Evolutionary conservation across 2,113 vertebrate genomes (phyloP).

Genomic region (Cyprinus carpio): DNA sequence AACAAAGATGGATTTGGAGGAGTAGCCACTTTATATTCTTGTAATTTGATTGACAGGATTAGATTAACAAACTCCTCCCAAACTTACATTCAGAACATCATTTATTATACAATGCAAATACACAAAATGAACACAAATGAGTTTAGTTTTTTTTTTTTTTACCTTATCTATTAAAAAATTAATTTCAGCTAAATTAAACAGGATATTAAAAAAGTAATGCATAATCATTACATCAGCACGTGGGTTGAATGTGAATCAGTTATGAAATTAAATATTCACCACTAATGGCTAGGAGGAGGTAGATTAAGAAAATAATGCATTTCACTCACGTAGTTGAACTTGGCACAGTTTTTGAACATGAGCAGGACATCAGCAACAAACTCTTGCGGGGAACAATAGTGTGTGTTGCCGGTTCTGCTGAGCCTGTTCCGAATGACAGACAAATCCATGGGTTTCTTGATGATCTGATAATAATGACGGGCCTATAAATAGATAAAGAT

Average conservation of each 20-base stretch:
- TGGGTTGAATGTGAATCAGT: constrained; percentile 4
- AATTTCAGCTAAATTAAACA: constrained; percentile 37
- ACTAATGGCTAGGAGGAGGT: constrained; percentile 8
- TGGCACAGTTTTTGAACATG: constrained; percentile 98
- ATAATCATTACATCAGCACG: constrained; percentile 7
- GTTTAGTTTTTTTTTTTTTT: constrained; percentile 18
- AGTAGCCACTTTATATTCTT: not conserved
- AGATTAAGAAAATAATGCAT: not conserved
- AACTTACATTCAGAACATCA: not conserved
- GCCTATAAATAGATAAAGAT: constrained; percentile 74
- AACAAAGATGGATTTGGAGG: not conserved
- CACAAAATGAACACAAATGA: constrained; percentile 29
- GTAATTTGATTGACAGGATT: constrained; percentile 4
- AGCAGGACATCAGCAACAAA: constrained; percentile 91
- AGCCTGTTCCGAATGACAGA: constrained; percentile 88
- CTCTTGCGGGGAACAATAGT: constrained; percentile 85
- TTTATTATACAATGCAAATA: constrained; percentile 26
- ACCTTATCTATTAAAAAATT: constrained; percentile 6
- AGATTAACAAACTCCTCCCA: not conserved
- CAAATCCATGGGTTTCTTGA: constrained; percentile 98
- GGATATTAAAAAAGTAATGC: constrained; percentile 42
- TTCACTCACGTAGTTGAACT: constrained; percentile 95
- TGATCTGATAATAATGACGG: constrained; percentile 98
- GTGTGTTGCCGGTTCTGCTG: constrained; percentile 79
- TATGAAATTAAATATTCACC: constrained; percentile 29